Evolutionary conservation across 2,113 vertebrate genomes (phyloP).

Genomic region (Lycaon pictus): DNA sequence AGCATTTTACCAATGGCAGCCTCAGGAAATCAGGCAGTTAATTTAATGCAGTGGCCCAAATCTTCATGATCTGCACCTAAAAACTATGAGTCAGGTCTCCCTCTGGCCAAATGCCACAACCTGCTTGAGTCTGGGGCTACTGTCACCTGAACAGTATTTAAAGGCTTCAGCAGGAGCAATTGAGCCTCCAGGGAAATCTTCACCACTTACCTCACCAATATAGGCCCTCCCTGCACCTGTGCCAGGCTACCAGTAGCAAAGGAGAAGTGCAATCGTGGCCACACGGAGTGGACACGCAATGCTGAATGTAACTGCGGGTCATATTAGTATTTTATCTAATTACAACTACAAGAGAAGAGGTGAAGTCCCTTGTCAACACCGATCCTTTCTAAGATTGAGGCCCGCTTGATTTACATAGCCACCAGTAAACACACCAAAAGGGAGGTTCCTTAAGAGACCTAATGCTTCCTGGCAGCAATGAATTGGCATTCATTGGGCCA

Average conservation of each 20-base stretch:
- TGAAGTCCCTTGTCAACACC: constrained; percentile 29
- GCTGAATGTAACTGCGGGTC: background rate
- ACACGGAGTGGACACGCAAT: background rate
- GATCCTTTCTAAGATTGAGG: constrained; percentile 21
- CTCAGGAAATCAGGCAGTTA: background rate
- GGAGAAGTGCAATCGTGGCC: background rate
- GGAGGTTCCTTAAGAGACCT: constrained; percentile 25
- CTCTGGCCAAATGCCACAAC: background rate
- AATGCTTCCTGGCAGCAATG: constrained; percentile 49
- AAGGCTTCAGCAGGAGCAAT: background rate
- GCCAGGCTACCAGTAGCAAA: fast-evolving
- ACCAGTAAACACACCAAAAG: constrained; percentile 46
- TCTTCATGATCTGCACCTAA: constrained; percentile 17
- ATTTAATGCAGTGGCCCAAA: background rate
- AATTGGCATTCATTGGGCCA: constrained; percentile 43
- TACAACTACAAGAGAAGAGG: background rate
- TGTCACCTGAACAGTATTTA: background rate
- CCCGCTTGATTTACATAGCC: background rate
- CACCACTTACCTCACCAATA: too few relatives aligned
- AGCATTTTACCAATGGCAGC: background rate
- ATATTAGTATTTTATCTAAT: background rate
- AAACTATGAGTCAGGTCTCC: background rate
- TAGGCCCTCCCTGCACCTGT: background rate
- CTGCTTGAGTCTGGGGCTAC: background rate
- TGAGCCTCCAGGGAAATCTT: background rate